Conservation (phyloP, 2,888 invertebrate genomes). For the Hirtodrosophila cameraria region DNA sequence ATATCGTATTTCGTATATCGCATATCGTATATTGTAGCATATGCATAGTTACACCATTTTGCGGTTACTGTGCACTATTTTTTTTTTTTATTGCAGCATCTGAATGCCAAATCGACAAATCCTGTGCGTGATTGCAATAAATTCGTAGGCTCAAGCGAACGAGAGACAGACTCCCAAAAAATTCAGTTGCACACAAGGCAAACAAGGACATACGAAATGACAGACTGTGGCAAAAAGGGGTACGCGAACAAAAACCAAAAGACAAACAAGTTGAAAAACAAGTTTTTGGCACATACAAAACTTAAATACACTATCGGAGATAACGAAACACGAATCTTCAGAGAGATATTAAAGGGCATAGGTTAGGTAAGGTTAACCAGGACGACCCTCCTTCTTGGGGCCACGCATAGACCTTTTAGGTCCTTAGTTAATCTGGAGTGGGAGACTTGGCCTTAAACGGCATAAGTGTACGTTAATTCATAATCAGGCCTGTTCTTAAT, state of each 20-base stretch:
- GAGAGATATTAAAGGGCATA: no score
- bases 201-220: slow-evolving; percentile 41
- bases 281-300: no score
- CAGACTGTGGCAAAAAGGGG: slow-evolving; percentile 44
- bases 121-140: slow-evolving; percentile 75
- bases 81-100: slow-evolving; percentile 20
- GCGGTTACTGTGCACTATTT: slow-evolving; percentile 44
- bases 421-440: no score
- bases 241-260: slow-evolving; percentile 42
- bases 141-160: slow-evolving; percentile 37
- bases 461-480: no score
- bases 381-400: no score
- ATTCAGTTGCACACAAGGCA: slow-evolving; percentile 55
- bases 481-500: no score
- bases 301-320: slow-evolving; percentile 24
- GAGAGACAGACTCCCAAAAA: slow-evolving; percentile 30
- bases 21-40: background rate
- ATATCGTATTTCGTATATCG: no score
- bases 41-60: slow-evolving; percentile 39
- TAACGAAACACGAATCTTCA: no score
- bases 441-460: no score
- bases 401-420: no score
- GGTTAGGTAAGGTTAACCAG: no score
- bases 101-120: slow-evolving; percentile 61
- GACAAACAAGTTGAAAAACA: slow-evolving; percentile 44